Evolutionary conservation across 2,113 vertebrate species (phyloP).

Genomic region (Columba janthina): DNA sequence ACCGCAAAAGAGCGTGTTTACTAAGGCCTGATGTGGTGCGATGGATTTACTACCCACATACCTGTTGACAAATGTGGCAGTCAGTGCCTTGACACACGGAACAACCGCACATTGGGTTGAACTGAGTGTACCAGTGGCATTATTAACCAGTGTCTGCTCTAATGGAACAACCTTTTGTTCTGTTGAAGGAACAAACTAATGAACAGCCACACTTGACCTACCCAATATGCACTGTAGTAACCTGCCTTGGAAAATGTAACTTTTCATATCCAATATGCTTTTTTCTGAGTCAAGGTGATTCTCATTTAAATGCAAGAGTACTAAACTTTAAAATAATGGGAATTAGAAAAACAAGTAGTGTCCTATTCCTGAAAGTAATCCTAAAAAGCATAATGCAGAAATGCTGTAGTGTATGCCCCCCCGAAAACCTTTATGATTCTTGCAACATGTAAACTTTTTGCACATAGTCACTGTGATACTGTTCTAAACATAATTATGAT

Average conservation of each 20-base stretch:
- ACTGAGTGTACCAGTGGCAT: neutral
- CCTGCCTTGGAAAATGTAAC: neutral
- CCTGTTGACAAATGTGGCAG: neutral
- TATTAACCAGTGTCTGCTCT: neutral
- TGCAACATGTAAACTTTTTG: neutral
- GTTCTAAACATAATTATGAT: neutral
- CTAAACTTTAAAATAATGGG: neutral
- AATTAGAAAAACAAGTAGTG: neutral
- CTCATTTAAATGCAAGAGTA: neutral
- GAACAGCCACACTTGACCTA: neutral
- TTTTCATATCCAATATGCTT: neutral
- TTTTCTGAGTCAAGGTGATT: neutral
- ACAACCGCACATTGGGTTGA: accelerated
- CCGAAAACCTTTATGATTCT: neutral
- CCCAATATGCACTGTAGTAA: neutral
- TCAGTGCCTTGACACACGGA: neutral
- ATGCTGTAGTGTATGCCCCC: neutral
- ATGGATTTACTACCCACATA: neutral
- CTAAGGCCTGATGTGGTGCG: neutral
- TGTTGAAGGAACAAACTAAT: neutral
- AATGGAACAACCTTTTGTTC: neutral
- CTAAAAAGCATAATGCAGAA: neutral
- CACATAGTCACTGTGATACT: neutral
- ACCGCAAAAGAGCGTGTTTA: neutral
- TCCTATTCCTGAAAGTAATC: neutral